phyloP scores from a whole-genome alignment of 1,140 invertebrate genomes.

The Cydia amplana region DNA sequence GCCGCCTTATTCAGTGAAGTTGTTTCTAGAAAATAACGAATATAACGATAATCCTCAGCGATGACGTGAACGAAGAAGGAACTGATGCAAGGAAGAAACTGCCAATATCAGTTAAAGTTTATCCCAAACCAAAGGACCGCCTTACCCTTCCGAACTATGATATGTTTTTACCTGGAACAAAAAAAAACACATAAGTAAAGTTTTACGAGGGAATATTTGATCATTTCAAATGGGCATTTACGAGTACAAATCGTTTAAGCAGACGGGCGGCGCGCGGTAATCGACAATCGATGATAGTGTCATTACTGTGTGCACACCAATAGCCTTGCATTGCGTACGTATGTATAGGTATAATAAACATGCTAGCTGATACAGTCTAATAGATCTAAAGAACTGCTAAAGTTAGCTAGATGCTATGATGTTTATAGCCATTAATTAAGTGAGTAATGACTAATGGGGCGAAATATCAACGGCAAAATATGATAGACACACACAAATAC shows the following conservation, averaged over 20 bases:
- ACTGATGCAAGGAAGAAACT: neutral
- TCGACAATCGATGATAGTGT: slow-evolving; percentile 21
- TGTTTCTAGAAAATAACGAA: too few species aligned
- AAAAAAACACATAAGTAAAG: neutral
- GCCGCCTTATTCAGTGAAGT: too few species aligned
- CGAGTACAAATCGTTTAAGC: neutral
- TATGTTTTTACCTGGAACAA: neutral
- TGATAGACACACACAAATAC: too few species aligned
- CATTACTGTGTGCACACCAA: slow-evolving; percentile 4
- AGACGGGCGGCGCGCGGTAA: slow-evolving; percentile 5
- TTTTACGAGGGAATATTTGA: neutral
- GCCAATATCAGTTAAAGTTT: neutral
- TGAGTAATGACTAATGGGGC: too few species aligned
- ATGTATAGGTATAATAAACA: too few species aligned
- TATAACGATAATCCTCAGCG: too few species aligned
- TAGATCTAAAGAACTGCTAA: too few species aligned
- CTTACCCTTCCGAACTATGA: neutral
- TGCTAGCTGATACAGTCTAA: too few species aligned
- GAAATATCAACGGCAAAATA: too few species aligned
- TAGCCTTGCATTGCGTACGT: neutral
- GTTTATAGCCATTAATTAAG: too few species aligned
- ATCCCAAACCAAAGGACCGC: neutral
- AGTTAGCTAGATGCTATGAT: too few species aligned
- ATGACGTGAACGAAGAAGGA: neutral
- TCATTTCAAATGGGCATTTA: neutral